phyloP scores from a whole-genome alignment of 2,888 invertebrate species.

The Stenodema calcarata region DNA sequence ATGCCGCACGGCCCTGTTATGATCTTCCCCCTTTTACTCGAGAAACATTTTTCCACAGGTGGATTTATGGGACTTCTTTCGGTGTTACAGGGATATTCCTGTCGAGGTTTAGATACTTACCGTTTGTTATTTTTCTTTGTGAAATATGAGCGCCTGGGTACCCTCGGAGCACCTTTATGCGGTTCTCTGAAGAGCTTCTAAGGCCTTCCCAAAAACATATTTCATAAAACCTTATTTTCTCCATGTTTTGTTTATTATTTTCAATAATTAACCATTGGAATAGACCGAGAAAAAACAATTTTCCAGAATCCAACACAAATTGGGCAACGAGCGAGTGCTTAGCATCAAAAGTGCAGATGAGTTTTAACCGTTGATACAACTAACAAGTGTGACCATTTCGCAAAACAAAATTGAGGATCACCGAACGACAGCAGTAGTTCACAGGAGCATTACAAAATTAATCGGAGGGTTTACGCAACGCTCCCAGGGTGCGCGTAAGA shows the following conservation, averaged over 20 bases:
- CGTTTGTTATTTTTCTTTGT: background rate
- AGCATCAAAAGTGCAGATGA: too few species aligned
- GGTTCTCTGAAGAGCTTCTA: background rate
- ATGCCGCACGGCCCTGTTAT: background rate
- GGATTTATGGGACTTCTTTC: conserved; percentile 13
- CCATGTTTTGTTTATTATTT: background rate
- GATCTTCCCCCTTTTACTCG: background rate
- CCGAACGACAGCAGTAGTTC: background rate
- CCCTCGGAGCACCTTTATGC: background rate
- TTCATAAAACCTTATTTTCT: background rate
- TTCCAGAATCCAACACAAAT: too few species aligned
- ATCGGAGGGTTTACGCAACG: background rate
- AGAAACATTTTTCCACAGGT: conserved; percentile 11
- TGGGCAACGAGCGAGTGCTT: too few species aligned
- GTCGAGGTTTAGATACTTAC: background rate
- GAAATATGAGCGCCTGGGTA: background rate
- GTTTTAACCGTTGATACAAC: too few species aligned
- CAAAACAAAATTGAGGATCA: background rate
- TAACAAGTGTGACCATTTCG: too few species aligned
- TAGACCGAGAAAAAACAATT: too few species aligned
- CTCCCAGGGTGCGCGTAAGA: background rate
- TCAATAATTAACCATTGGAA: too few species aligned
- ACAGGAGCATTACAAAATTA: background rate
- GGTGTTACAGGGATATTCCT: background rate
- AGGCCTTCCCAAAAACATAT: background rate